Conservation (phyloP, 2,113 vertebrate species). For the Spea multiplicata region DNA sequence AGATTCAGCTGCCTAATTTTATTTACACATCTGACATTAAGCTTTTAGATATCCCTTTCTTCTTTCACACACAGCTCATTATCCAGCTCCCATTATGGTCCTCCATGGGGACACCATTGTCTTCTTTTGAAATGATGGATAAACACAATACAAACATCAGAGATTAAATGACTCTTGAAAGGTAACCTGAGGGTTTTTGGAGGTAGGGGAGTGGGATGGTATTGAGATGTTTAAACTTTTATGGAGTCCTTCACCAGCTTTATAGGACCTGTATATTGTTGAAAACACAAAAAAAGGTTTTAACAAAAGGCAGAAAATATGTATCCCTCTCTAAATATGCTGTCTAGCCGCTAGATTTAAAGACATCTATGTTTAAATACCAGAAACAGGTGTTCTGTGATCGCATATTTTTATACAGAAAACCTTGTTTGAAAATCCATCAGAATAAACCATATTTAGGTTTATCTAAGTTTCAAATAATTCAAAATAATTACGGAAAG, state of each 20-base stretch:
- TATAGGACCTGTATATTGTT: too few species aligned
- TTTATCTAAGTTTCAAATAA: too few species aligned
- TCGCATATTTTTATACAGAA: neutral
- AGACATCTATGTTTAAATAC: slow-evolving; percentile 3
- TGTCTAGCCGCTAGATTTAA: neutral
- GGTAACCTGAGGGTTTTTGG: slow-evolving; percentile 8
- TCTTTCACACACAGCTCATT: neutral
- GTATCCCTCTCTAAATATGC: neutral
- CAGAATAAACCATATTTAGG: too few species aligned
- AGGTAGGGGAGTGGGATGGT: slow-evolving; percentile 3
- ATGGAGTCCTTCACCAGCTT: neutral
- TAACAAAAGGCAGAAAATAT: neutral
- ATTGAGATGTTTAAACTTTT: neutral
- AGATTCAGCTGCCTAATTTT: slow-evolving; percentile 45
- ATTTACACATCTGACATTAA: slow-evolving; percentile 47
- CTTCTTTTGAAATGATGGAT: slow-evolving; percentile 10
- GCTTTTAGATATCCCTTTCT: slow-evolving; percentile 19
- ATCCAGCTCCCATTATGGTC: slow-evolving; percentile 7
- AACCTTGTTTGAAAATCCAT: too few species aligned
- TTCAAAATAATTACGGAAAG: too few species aligned
- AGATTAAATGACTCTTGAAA: neutral
- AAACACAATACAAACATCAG: neutral
- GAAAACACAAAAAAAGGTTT: too few species aligned
- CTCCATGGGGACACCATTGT: slow-evolving; percentile 3
- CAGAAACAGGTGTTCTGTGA: neutral